phyloP scores from a whole-genome alignment of 2,113 vertebrate species.

The Syngnathus floridae region DNA sequence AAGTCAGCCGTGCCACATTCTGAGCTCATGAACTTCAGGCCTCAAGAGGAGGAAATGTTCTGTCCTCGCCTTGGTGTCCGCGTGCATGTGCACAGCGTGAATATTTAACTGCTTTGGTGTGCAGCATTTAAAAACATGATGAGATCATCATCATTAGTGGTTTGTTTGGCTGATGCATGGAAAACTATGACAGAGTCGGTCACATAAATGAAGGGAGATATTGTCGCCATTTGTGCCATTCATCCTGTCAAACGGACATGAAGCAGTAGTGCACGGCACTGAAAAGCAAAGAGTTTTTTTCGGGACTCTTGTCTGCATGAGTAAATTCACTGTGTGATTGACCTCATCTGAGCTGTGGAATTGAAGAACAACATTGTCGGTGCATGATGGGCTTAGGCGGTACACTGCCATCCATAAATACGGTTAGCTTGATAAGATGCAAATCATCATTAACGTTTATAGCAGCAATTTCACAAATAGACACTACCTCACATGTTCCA shows the following conservation, averaged over 20 bases:
- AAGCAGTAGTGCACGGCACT: neutral
- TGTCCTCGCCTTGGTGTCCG: constrained; percentile 2
- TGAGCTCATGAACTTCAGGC: neutral
- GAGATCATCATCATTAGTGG: constrained; percentile 7
- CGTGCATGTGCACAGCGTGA: neutral
- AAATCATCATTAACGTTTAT: neutral
- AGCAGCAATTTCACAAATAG: neutral
- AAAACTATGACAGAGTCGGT: neutral
- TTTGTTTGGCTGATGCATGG: neutral
- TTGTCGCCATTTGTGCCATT: neutral
- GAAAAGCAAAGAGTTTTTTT: neutral
- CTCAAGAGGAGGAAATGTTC: neutral
- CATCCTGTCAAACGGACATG: neutral
- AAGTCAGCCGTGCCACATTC: neutral
- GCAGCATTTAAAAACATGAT: constrained; percentile 3
- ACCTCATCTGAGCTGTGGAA: neutral
- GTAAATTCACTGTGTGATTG: neutral
- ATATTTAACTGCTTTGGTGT: constrained; percentile 7
- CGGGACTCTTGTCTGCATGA: neutral
- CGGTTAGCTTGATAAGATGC: neutral
- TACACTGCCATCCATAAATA: neutral
- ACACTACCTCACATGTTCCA: neutral
- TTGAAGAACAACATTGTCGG: neutral
- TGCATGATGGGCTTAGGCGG: neutral
- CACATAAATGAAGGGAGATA: neutral